Evolutionary conservation across 2,113 vertebrate species (phyloP), one percentile per base, ranked within the genome.

Genomic region (Saguinus midas): DNA sequence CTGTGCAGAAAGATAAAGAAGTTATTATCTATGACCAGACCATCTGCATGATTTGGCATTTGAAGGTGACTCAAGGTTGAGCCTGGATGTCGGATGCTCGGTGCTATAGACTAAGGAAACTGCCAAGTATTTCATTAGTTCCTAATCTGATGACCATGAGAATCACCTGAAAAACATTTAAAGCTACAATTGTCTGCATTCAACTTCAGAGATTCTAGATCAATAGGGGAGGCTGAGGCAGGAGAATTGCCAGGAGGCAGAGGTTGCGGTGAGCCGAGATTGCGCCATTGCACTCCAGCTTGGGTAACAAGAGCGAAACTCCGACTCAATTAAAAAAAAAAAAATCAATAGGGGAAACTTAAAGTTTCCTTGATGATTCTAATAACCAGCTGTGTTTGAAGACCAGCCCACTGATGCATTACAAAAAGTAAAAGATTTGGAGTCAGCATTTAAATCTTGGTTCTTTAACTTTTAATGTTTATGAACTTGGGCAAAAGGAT

Each of bases 381-480:
- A 66, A 58, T 92, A 89, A 93, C 80, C 23, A 88, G 4, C 35
- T n/a, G 48, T 21, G 6, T 96, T 87, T 95, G 76, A 95, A 87
- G 61, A 92, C 68, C 45, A 91, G 35, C 83, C 75, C 35, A 45
- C n/a, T 82, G 12, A 45, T 89, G 4, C 0, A 18, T 50, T 17
- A 37, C 37, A 75, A 55, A 87, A 87, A 72, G 25, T 66, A 80
- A 87, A 82, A 16, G 79, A 68, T 94, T 83, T 73, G 76, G 50
- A 88, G 37, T 83, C 68, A 80, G 13, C 14, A 81, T 93, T 90
- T 93, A 66, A 85, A 57, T 91, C 13, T 68, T 82, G 23, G 32
- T 93, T 40, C 16, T 93, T 86, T 78, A 7, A 29, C 29, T 95
- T 97, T 88, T 88, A 87, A 91, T 29, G 52, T 8, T 94, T 94